Conservation (phyloP, 2,113 vertebrate species). For the Ovis canadensis region DNA sequence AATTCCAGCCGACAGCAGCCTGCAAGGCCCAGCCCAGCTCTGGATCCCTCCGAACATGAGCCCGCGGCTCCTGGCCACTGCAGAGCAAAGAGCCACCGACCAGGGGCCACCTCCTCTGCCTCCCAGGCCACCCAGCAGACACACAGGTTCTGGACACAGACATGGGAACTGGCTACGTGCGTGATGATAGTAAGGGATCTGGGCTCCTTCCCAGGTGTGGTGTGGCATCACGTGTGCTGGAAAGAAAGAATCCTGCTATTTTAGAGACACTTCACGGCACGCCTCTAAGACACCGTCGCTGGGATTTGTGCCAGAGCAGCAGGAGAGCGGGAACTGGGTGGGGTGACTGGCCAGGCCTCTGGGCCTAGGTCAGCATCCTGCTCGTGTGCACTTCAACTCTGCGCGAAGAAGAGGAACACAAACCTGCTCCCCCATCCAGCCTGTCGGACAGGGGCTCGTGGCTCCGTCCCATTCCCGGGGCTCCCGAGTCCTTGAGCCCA, state of each 20-base stretch:
- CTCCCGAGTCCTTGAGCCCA: neutral
- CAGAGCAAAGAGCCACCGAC: neutral
- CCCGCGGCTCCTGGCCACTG: rapidly evolving
- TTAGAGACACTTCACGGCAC: neutral
- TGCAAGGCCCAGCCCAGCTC: neutral
- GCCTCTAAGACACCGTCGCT: neutral
- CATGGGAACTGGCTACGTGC: rapidly evolving
- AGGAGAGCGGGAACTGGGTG: neutral
- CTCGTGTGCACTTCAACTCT: neutral
- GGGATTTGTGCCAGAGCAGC: neutral
- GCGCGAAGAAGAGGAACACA: neutral
- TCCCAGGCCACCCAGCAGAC: neutral
- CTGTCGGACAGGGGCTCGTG: neutral
- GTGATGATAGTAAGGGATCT: neutral
- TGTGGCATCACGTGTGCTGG: neutral
- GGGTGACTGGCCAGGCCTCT: neutral
- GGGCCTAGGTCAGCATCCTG: neutral
- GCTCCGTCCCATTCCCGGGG: rapidly evolving
- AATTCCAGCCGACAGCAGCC: neutral
- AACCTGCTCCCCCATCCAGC: neutral
- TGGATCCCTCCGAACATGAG: rapidly evolving
- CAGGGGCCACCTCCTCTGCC: rapidly evolving
- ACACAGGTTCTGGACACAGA: neutral
- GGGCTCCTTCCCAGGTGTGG: neutral
- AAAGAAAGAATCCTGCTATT: neutral